These are phyloP conservation scores for Palythoa caribaeorum DNA, from an alignment of 92 coral and sea anemone species.

Conservation along the genomic window DNA sequence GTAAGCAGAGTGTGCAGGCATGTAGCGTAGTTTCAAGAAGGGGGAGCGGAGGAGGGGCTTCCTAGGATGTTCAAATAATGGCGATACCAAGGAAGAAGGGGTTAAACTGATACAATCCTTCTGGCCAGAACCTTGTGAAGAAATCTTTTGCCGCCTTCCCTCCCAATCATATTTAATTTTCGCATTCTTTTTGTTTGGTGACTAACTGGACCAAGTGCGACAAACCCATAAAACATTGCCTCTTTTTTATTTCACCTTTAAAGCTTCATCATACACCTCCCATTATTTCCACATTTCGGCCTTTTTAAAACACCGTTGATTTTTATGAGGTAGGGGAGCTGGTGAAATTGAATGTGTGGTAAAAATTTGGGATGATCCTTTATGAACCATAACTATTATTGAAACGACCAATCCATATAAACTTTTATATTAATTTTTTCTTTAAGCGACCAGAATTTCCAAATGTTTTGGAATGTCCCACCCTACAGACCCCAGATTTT, in stretches of 20 bases:
- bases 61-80: constrained; percentile 18
- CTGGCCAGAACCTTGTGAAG: constrained; percentile 1
- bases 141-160: constrained; percentile 7
- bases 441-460: constrained; percentile 17
- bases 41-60: constrained; percentile 7
- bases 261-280: neutral
- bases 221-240: constrained; percentile 15
- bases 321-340: neutral
- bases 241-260: constrained; percentile 5
- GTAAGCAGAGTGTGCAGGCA: constrained; percentile 44
- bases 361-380: constrained; percentile 2
- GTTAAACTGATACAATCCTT: constrained; percentile 19
- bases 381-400: constrained; percentile 14
- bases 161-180: constrained; percentile 12
- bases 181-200: constrained; percentile 19
- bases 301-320: constrained; percentile 1
- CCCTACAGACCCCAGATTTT: constrained; percentile 10
- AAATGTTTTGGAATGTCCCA: constrained; percentile 14
- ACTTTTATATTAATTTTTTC: neutral
- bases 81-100: constrained; percentile 20
- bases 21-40: constrained; percentile 39
- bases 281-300: constrained; percentile 28
- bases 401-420: constrained; percentile 5
- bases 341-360: neutral
- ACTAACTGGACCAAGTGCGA: constrained; percentile 16